A percentile compares a stretch with the other conserved stretches of the same genome.
These are phyloP conservation scores for Suricata suricatta DNA, from an alignment of 2,113 vertebrate species.

Conservation along the genomic window DNA sequence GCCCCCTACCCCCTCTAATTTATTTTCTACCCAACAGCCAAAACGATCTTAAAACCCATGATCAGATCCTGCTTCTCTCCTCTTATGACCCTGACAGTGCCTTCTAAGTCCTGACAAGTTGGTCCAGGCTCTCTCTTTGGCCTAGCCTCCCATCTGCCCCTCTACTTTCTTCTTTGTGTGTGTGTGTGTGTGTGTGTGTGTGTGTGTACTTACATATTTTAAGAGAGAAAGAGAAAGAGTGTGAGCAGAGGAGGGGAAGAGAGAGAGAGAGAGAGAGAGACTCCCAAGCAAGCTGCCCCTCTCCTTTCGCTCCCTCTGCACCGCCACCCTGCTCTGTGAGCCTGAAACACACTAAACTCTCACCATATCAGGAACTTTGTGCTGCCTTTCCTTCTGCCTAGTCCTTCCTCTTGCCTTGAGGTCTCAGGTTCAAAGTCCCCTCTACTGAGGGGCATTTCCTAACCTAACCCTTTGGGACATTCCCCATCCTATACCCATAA, in stretches of 20 bases:
- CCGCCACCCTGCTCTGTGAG: too few relatives aligned
- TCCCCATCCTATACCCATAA: neutral
- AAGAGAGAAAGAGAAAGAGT: too few relatives aligned
- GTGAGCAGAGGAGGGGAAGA: too few relatives aligned
- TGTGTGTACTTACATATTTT: too few relatives aligned
- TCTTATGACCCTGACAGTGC: too few relatives aligned
- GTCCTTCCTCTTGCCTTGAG: neutral
- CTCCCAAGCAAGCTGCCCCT: too few relatives aligned
- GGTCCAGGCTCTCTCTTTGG: neutral
- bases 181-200: too few relatives aligned
- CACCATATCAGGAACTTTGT: neutral
- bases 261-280: too few relatives aligned
- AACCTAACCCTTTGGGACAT: neutral
- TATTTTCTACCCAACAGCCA: neutral
- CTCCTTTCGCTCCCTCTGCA: too few relatives aligned
- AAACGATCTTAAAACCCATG: neutral
- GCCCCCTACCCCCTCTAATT: accelerated
- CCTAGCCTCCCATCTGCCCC: neutral
- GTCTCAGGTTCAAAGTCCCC: neutral
- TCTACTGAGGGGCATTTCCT: neutral
- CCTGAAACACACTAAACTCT: neutral
- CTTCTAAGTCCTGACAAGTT: neutral
- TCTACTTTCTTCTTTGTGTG: too few relatives aligned
- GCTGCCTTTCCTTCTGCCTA: neutral
- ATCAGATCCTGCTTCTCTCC: neutral